Conservation (phyloP, 2,113 vertebrate species). For the Bos indicus region DNA sequence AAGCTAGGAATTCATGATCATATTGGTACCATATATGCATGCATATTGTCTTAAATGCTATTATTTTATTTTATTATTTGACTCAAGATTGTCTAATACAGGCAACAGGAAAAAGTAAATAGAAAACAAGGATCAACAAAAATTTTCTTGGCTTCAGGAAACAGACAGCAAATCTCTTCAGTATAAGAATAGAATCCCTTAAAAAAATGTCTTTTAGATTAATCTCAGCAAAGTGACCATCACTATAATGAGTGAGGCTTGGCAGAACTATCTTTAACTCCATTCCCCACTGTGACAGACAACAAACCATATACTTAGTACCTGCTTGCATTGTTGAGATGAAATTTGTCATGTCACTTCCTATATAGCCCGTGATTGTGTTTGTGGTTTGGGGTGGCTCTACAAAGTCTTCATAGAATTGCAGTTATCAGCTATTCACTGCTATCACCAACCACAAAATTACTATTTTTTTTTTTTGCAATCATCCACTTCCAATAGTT, state of each 20-base stretch:
- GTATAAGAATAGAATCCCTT: conserved; percentile 46
- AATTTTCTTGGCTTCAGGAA: conserved; percentile 22
- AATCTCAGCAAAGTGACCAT: conserved; percentile 64
- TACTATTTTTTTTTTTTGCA: conserved; percentile 12
- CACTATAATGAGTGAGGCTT: conserved; percentile 58
- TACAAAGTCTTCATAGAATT: conserved; percentile 44
- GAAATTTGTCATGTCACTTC: conserved; percentile 47
- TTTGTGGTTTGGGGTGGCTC: not conserved
- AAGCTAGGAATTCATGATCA: not conserved
- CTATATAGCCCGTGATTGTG: conserved; percentile 51
- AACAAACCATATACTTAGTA: conserved; percentile 55
- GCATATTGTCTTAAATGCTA: not conserved
- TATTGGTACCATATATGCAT: not conserved
- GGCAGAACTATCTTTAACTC: conserved; percentile 56
- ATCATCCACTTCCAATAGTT: conserved; percentile 60
- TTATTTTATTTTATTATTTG: not conserved
- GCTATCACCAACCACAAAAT: conserved; percentile 57
- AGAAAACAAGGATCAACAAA: not conserved
- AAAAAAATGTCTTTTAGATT: conserved; percentile 67
- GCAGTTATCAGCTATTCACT: conserved; percentile 46
- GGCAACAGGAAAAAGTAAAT: not conserved
- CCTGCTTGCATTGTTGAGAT: conserved; percentile 53
- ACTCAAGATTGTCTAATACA: not conserved
- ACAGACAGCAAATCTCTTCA: conserved; percentile 24
- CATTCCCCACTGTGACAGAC: conserved; percentile 57